Percentiles rank a stretch among this genome's conserved stretches.
Evolutionary conservation across 1,140 invertebrate genomes (phyloP).

Genomic region (Prorops nasuta): DNA sequence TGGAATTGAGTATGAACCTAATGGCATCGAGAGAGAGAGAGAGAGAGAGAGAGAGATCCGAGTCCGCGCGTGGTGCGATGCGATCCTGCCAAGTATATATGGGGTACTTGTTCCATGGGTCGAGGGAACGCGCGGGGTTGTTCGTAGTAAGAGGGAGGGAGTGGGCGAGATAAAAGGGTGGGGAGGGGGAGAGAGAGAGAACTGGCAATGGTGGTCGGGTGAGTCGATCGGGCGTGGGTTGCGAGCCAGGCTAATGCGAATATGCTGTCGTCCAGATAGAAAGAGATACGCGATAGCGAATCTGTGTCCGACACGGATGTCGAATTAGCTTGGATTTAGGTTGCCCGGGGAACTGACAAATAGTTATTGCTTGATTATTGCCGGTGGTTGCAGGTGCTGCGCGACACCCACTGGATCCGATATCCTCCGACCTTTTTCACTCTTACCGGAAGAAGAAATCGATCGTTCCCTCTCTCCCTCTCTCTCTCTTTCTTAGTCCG

Average conservation of each 20-base stretch:
- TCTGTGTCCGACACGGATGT: slow-evolving; percentile 59
- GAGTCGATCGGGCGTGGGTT: slow-evolving; percentile 56
- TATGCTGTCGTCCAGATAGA: slow-evolving; percentile 59
- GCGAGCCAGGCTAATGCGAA: slow-evolving; percentile 57
- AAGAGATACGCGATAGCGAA: slow-evolving; percentile 59
- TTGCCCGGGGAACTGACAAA: slow-evolving; percentile 58
- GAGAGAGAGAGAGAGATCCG: slow-evolving; percentile 34
- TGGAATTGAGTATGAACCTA: slow-evolving; percentile 35
- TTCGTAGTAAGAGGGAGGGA: neutral
- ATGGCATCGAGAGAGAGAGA: slow-evolving; percentile 36
- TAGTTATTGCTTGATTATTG: slow-evolving; percentile 58
- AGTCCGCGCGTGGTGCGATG: slow-evolving; percentile 13
- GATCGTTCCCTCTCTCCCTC: too few relatives aligned
- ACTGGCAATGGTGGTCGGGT: slow-evolving; percentile 43
- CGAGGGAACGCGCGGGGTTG: neutral
- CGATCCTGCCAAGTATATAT: slow-evolving; percentile 15
- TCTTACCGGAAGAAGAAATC: too few relatives aligned
- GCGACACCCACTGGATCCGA: too few relatives aligned
- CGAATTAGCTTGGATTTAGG: slow-evolving; percentile 60
- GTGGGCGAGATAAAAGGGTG: neutral
- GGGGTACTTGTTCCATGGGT: slow-evolving; percentile 28
- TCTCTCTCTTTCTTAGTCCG: too few relatives aligned
- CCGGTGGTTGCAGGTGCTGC: neutral
- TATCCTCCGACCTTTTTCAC: too few relatives aligned
- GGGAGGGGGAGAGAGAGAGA: slow-evolving; percentile 22